Base-by-base conservation (phyloP, 2,888 invertebrate genomes). In the Caenorhabditis macrosperma region DNA sequence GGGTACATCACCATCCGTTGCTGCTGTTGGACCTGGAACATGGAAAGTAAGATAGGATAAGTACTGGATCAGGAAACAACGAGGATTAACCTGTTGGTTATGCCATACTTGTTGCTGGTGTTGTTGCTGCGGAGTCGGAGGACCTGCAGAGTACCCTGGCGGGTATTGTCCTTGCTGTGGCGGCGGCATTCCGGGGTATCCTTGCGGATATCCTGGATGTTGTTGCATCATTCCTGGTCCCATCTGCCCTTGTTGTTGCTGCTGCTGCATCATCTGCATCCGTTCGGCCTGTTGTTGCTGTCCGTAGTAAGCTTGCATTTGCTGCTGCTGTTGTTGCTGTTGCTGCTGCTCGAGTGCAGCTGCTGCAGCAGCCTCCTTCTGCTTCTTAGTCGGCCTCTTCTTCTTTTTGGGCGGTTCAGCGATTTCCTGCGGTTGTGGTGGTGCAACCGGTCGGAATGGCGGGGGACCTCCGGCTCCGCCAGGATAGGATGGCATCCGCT, bases 321-420 rank as follows among this genome's bases (percentile, higher is more conserved):
- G 77, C 28, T 78, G 66, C 55, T 66, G 64, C 33, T 74, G 60
- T 22, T 75, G 66, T 22, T 66, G 77, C 48, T 78, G 79, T 28
- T 71, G 67, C 24, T 75, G 60, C 12, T 38, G 38, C 38, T 33
- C 60, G 67, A 10, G 71, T 15, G 3, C 33, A 6, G 63, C 61
- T 15, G 77, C 78, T 9, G 71, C 79, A n/a, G 76, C 72, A 35
- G 78, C 72, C 52, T 81, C 78, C 55, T 82, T 81, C 71, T 82
- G 66, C 59, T 82, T 81, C 54, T 81, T 84, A 60, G 82, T 82
- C 33, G 82, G 81, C n/a, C 72, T 30, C 38, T 82, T 84, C 67
- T 82, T 84, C 74, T 84, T 84, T 48, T 74, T 75, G 22, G 81
- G 75, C 20, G 84, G 82, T 33, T 77, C 67, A 7, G 48, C 46